A percentile compares a stretch with the other conserved stretches of the same genome.
These are phyloP conservation scores for Falco rusticolus DNA, from an alignment of 2,797 vertebrate genomes.

Conservation along the genomic window DNA sequence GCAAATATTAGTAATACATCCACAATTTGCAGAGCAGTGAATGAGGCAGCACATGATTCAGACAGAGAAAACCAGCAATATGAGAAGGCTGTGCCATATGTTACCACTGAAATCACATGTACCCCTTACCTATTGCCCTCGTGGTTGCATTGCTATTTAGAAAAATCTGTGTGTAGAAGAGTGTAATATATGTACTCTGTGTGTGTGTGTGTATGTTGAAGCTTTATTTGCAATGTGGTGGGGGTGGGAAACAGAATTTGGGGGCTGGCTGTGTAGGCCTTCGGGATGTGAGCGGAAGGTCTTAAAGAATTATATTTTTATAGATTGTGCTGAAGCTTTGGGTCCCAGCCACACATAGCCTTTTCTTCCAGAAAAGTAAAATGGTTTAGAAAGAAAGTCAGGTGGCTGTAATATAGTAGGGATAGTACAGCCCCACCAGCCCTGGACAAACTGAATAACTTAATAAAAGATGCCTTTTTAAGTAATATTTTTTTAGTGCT, in stretches of 20 bases:
- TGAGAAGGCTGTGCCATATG: conserved; percentile 68
- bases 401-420: conserved; percentile 52
- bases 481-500: conserved; percentile 67
- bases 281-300: conserved; percentile 32
- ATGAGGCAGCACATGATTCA: conserved; percentile 28
- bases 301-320: conserved; percentile 65
- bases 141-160: conserved; percentile 67
- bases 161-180: conserved; percentile 55
- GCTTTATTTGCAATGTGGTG: conserved; percentile 57
- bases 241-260: conserved; percentile 23
- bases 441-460: conserved; percentile 56
- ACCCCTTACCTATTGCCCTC: conserved; percentile 53
- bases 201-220: not conserved
- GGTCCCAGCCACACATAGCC: not conserved
- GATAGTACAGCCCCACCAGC: conserved; percentile 58
- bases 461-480: conserved; percentile 61
- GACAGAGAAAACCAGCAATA: conserved; percentile 43
- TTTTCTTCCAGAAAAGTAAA: conserved; percentile 44
- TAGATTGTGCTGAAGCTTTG: conserved; percentile 45
- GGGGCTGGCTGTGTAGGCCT: conserved; percentile 64
- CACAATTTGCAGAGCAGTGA: not conserved
- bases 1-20: not conserved
- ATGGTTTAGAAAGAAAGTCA: not conserved
- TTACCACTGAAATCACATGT: conserved; percentile 28
- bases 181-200: conserved; percentile 41